Conservation (phyloP, 2,888 invertebrate genomes). For the Leucoma salicis region DNA sequence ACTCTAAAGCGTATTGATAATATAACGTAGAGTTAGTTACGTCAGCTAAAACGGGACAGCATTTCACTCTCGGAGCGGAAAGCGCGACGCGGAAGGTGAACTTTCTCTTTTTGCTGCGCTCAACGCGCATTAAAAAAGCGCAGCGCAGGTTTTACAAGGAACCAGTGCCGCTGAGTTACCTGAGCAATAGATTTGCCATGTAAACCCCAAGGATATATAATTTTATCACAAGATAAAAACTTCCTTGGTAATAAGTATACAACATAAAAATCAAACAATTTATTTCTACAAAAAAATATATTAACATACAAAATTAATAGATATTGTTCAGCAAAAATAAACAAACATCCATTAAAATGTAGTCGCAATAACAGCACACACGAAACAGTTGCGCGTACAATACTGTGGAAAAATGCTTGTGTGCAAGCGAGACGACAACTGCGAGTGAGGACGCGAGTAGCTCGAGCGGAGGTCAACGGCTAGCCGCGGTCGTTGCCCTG, state of each 20-base stretch:
- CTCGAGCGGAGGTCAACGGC: slow-evolving; percentile 82
- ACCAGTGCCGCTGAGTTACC: slow-evolving; percentile 37
- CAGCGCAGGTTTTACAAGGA: slow-evolving; percentile 49
- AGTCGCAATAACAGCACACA: slow-evolving; percentile 54
- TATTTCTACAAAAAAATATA: neutral
- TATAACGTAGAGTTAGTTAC: slow-evolving; percentile 56
- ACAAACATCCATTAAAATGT: slow-evolving; percentile 52
- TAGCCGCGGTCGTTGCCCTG: slow-evolving; percentile 83
- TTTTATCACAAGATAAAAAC: slow-evolving; percentile 15
- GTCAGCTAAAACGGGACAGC: slow-evolving; percentile 77
- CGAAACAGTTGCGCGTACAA: slow-evolving; percentile 59
- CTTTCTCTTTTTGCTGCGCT: slow-evolving; percentile 76
- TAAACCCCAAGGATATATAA: slow-evolving; percentile 27
- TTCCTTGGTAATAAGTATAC: neutral
- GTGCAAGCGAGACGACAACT: slow-evolving; percentile 62
- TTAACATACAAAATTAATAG: slow-evolving; percentile 19
- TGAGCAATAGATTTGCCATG: slow-evolving; percentile 33
- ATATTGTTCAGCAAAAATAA: slow-evolving; percentile 43
- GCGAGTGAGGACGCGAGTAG: slow-evolving; percentile 71
- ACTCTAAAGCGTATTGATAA: slow-evolving; percentile 28
- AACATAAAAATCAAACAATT: neutral
- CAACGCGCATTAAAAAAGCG: slow-evolving; percentile 40
- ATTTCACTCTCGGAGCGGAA: slow-evolving; percentile 80
- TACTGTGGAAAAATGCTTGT: slow-evolving; percentile 60
- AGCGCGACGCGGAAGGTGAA: slow-evolving; percentile 78